phyloP scores from a whole-genome alignment of 2,797 vertebrate species.

The Pygocentrus nattereri region DNA sequence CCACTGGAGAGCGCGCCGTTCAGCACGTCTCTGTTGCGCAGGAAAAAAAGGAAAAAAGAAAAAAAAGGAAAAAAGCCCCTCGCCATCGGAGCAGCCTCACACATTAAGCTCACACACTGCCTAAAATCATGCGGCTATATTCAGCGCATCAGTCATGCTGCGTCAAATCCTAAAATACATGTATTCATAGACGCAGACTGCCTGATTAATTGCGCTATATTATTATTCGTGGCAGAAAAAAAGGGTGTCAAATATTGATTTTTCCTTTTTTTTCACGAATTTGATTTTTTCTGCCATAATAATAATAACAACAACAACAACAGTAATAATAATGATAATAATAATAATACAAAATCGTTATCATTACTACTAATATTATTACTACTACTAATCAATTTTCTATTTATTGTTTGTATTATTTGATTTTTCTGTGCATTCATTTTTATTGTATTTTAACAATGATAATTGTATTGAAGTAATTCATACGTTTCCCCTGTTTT shows the following conservation, averaged over 20 bases:
- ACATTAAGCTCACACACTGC: conserved; percentile 22
- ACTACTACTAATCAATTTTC: conserved; percentile 23
- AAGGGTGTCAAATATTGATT: background rate
- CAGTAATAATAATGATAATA: background rate
- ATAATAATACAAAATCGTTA: background rate
- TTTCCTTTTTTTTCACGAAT: background rate
- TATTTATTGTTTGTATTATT: conserved; percentile 10
- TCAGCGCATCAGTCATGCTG: conserved; percentile 31
- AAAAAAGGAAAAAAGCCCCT: background rate
- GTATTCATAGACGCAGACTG: background rate
- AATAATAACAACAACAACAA: background rate
- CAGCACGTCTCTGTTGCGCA: conserved; percentile 30
- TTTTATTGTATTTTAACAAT: background rate
- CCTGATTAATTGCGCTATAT: conserved; percentile 2
- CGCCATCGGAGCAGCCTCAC: conserved; percentile 22
- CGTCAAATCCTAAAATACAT: conserved; percentile 35
- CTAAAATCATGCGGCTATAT: conserved; percentile 31
- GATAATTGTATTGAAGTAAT: background rate
- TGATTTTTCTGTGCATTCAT: background rate
- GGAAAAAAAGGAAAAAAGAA: conserved; percentile 4
- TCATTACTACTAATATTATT: conserved; percentile 4
- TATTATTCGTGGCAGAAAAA: background rate
- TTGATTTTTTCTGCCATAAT: background rate
- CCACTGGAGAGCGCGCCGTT: conserved; percentile 26
- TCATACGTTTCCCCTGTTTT: conserved; percentile 13